A percentile compares a stretch with the other conserved stretches of the same genome.
phyloP scores from a whole-genome alignment of 2,113 vertebrate genomes.

The Percopsis transmontana region DNA sequence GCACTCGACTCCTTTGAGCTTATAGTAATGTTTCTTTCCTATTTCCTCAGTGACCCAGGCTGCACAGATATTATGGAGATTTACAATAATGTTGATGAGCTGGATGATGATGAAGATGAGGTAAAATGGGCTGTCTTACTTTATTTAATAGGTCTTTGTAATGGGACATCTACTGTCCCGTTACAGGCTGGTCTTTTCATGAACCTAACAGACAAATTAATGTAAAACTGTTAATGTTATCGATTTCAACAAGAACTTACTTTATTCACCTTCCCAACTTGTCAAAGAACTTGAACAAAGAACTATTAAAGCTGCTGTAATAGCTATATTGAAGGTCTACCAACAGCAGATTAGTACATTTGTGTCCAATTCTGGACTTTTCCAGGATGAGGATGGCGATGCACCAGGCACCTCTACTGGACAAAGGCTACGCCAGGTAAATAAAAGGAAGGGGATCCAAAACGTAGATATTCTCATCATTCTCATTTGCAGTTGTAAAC shows the following conservation, averaged over 20 bases:
- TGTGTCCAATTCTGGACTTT: neutral
- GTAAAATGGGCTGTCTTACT: conserved; percentile 60
- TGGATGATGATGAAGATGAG: conserved; percentile 85
- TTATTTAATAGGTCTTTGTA: too few relatives aligned
- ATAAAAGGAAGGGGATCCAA: neutral
- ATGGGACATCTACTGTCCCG: too few relatives aligned
- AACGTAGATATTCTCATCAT: neutral
- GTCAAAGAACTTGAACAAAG: too few relatives aligned
- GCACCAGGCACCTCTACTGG: conserved; percentile 85
- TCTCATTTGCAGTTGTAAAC: neutral
- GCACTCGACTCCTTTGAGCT: neutral
- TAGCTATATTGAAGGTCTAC: neutral
- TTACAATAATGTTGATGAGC: conserved; percentile 85
- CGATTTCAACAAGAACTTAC: too few relatives aligned
- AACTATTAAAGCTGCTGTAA: neutral
- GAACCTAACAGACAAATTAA: too few relatives aligned
- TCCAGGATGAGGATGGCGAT: conserved; percentile 83
- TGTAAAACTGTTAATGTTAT: too few relatives aligned
- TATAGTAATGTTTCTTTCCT: conserved; percentile 7
- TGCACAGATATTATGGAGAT: conserved; percentile 90
- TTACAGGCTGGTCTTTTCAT: too few relatives aligned
- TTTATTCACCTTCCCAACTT: too few relatives aligned
- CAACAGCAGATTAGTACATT: neutral
- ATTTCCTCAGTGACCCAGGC: conserved; percentile 82
- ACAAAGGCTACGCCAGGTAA: conserved; percentile 79